Evolutionary conservation across 92 coral and sea anemone genomes (phyloP).

Genomic region (Paramuricea clavata): DNA sequence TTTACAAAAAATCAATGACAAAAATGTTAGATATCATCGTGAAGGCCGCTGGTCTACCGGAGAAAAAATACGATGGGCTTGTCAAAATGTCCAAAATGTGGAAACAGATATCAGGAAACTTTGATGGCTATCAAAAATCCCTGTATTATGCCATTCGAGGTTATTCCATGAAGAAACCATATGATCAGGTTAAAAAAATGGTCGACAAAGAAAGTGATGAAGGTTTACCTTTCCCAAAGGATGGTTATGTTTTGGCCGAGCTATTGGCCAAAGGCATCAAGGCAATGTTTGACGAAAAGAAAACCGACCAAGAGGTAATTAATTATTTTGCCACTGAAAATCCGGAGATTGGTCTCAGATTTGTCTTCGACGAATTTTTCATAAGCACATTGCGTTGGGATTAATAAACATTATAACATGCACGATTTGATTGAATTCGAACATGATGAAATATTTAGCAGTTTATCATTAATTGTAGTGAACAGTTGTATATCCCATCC

Average conservation of each 20-base stretch:
- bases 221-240: slow-evolving; percentile 63
- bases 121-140: slow-evolving; percentile 61
- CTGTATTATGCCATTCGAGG: slow-evolving; percentile 62
- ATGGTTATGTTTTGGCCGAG: slow-evolving; percentile 64
- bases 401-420: not conserved
- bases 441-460: too few species aligned
- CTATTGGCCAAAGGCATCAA: slow-evolving; percentile 65
- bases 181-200: slow-evolving; percentile 21
- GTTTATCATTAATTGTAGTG: too few species aligned
- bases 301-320: slow-evolving; percentile 69
- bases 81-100: slow-evolving; percentile 53
- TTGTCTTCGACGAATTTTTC: slow-evolving; percentile 58
- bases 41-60: slow-evolving; percentile 55
- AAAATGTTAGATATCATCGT: slow-evolving; percentile 40
- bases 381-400: slow-evolving; percentile 55
- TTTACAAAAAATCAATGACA: slow-evolving; percentile 54
- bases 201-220: slow-evolving; percentile 51
- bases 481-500: too few species aligned
- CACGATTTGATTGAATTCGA: too few species aligned
- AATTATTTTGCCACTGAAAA: slow-evolving; percentile 58
- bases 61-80: slow-evolving; percentile 46
- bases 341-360: slow-evolving; percentile 56
- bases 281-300: slow-evolving; percentile 29
- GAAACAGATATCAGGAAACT: slow-evolving; percentile 59
- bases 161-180: slow-evolving; percentile 53